Conservation (phyloP, 2,113 vertebrate genomes). For the Rhipidura dahli region DNA sequence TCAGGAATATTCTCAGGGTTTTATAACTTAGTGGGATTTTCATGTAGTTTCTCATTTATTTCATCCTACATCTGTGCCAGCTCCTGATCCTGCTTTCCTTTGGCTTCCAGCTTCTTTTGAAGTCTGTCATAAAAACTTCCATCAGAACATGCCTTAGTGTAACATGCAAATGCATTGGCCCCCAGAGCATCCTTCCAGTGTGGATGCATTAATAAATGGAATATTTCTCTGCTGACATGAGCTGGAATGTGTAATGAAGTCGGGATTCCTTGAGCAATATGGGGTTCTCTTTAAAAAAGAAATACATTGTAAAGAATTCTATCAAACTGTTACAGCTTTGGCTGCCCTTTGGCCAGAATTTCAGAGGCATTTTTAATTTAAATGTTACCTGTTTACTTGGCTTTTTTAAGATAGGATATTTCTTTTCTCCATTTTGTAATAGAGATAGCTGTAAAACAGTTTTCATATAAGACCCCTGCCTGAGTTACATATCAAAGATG, state of each 20-base stretch:
- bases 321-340: conserved; percentile 36
- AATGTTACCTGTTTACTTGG: conserved; percentile 31
- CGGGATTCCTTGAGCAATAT: conserved; percentile 38
- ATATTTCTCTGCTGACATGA: conserved; percentile 43
- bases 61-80: background rate
- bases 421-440: background rate
- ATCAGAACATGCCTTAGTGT: conserved; percentile 27
- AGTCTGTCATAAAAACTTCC: conserved; percentile 54
- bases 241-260: conserved; percentile 50
- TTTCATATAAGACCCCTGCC: background rate
- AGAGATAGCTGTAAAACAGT: background rate
- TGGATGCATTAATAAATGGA: conserved; percentile 48
- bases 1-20: background rate
- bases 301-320: conserved; percentile 62
- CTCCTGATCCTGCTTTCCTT: conserved; percentile 28
- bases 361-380: conserved; percentile 19
- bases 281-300: conserved; percentile 31
- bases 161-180: conserved; percentile 58
- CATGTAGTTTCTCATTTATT: conserved; percentile 29
- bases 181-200: conserved; percentile 47
- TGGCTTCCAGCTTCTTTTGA: conserved; percentile 42
- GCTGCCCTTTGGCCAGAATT: conserved; percentile 38
- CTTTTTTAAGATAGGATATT: background rate
- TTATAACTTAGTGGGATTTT: conserved; percentile 37
- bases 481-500: background rate